A percentile compares a stretch with the other conserved stretches of the same genome.
Evolutionary conservation across 2,888 invertebrate species (phyloP).

Genomic region (Conomelus anceps): DNA sequence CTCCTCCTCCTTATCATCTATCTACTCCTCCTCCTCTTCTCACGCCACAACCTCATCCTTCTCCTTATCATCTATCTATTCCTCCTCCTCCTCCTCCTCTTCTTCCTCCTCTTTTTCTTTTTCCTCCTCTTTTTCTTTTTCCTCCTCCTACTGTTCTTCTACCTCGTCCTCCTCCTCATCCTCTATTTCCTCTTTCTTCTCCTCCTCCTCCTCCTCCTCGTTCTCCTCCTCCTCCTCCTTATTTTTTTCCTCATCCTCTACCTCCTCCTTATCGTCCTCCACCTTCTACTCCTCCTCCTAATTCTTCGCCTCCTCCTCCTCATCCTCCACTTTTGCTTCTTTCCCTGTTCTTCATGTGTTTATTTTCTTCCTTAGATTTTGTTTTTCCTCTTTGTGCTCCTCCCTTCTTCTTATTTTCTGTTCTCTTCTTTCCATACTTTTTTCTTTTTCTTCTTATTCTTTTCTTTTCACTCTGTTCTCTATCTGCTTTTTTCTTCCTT

Average conservation of each 20-base stretch:
- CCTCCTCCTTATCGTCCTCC: neutral
- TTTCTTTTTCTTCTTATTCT: too few relatives aligned
- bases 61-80: neutral
- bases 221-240: too few relatives aligned
- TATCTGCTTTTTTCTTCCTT: too few relatives aligned
- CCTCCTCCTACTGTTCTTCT: neutral
- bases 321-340: too few relatives aligned
- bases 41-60: neutral
- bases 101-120: neutral
- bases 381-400: neutral
- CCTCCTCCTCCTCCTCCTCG: neutral
- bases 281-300: neutral
- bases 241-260: neutral
- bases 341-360: neutral
- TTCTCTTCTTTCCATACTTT: neutral
- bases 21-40: neutral
- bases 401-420: neutral
- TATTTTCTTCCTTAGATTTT: neutral
- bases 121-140: neutral
- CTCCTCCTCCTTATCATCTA: neutral
- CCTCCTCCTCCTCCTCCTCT: neutral
- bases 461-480: too few relatives aligned
- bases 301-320: neutral
- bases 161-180: neutral
- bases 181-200: neutral